A percentile compares a stretch with the other conserved stretches of the same genome.
Conservation (phyloP, 2,888 invertebrate genomes). For the Schizotus pectinicornis region DNA sequence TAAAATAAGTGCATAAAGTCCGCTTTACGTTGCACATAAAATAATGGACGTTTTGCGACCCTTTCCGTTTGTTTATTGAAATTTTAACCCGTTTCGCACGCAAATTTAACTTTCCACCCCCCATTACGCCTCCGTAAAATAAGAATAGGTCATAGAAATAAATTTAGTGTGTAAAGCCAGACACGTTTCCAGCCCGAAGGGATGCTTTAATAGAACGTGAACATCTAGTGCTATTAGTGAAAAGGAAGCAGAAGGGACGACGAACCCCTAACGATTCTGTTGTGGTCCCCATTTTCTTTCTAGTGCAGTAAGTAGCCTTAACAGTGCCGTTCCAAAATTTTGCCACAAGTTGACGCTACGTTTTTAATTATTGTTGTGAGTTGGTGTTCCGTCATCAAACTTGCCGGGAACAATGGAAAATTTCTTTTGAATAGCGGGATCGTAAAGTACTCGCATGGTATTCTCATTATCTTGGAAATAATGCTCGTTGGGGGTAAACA, state of each 20-base stretch:
- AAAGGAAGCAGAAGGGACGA: slow-evolving; percentile 13
- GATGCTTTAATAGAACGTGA: slow-evolving; percentile 2
- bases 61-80: too few species aligned
- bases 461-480: slow-evolving; percentile 3
- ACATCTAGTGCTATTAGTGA: slow-evolving; percentile 7
- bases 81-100: too few species aligned
- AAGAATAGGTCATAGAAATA: slow-evolving; percentile 5
- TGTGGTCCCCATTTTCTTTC: slow-evolving; percentile 10
- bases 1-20: too few species aligned
- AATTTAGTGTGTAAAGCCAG: slow-evolving; percentile 4
- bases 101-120: too few species aligned
- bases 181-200: slow-evolving; percentile 1
- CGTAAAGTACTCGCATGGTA: background rate
- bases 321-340: slow-evolving; percentile 1
- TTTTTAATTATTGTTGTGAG: background rate
- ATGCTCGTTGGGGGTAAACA: background rate
- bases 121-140: background rate
- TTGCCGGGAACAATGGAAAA: slow-evolving; percentile 1
- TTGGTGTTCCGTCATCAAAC: background rate
- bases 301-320: slow-evolving; percentile 9
- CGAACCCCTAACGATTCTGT: slow-evolving; percentile 16
- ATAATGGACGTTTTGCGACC: too few species aligned
- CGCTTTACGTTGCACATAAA: too few species aligned
- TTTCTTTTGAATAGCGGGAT: slow-evolving; percentile 1
- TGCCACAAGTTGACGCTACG: background rate